Conservation (phyloP, 2,113 vertebrate species). For the Strix uralensis region DNA sequence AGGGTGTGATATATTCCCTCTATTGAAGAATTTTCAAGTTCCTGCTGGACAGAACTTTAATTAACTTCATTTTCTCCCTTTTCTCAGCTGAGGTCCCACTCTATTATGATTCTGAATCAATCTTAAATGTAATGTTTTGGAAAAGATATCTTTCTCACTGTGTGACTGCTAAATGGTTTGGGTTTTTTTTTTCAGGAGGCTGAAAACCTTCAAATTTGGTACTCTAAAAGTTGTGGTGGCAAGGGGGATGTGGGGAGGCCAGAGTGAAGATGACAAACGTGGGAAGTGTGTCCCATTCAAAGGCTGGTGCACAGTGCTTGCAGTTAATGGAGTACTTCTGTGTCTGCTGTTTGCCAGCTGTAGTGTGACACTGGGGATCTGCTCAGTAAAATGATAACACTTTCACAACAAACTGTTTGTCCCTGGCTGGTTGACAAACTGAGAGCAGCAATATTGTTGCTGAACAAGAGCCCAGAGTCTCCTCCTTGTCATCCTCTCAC, state of each 20-base stretch:
- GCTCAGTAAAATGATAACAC: conserved; percentile 19
- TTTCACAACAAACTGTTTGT: conserved; percentile 50
- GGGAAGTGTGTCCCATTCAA: not conserved
- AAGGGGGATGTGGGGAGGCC: not conserved
- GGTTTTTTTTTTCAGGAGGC: not conserved
- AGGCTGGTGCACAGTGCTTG: not conserved
- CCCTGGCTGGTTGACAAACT: conserved; percentile 39
- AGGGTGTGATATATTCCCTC: conserved; percentile 28
- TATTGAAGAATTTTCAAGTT: conserved; percentile 38
- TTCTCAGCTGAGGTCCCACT: conserved; percentile 28
- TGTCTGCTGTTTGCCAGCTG: conserved; percentile 46
- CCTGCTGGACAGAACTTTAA: conserved; percentile 49
- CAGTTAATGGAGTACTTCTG: conserved; percentile 1
- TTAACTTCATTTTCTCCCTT: conserved; percentile 51
- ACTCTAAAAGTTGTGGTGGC: not conserved
- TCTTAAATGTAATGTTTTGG: conserved; percentile 21
- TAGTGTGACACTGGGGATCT: conserved; percentile 48
- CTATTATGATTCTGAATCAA: conserved; percentile 26
- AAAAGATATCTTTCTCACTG: not conserved
- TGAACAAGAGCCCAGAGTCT: conserved; percentile 23
- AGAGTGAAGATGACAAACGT: rapidly evolving
- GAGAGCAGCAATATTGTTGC: not conserved
- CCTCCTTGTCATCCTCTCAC: not conserved
- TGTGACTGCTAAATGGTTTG: not conserved
- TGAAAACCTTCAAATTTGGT: not conserved